Evolutionary conservation across 2,888 invertebrate species (phyloP), one percentile per base, ranked within the genome.

Genomic region (Onthophagus sagittarius): DNA sequence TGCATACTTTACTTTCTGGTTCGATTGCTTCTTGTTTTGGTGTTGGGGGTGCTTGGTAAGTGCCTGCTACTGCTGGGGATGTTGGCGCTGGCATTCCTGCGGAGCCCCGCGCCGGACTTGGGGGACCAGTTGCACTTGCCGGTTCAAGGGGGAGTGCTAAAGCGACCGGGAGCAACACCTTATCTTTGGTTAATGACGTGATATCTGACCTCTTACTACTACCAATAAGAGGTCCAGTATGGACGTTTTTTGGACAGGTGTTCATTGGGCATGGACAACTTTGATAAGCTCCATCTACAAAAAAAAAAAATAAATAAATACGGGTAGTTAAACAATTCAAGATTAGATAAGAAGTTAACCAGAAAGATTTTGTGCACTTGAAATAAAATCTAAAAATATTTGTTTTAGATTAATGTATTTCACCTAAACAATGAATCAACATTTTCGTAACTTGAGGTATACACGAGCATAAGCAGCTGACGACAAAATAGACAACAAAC

Each of bases 171-270:
- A 86, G 85, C 72, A 86, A 83, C 72, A 80, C 84, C 79, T 84
- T 81, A 77, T 85, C 84, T 81, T 85, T 85, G 78, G 84, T 83
- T 76, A 84, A 83, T 75, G 81, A 80, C 75, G 83, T 79, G 77
- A 84, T 83, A 79, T 83, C 83, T 81, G 86, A 85, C 86, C 86
- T 88, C 90, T 94, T 94, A 93, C 93, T 92, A 92, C 94, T 94
- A 94, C 95, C 95, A 95, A 94, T 94, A 95, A 94, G 95, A 94
- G 95, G 95, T 92, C 95, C 95, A 95, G 95, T 94, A 94, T 91
- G 94, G 92, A 93, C 95, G 95, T 96, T 96, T 96, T 95, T 95
- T 95, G 95, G 94, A 95, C 94, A 95, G 91, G 94, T 92, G 89
- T 94, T 94, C 90, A 94, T 91, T 88, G 95, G 94, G 90, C 95